phyloP scores from a whole-genome alignment of 2,888 invertebrate species.

The Diarsia rubi region DNA sequence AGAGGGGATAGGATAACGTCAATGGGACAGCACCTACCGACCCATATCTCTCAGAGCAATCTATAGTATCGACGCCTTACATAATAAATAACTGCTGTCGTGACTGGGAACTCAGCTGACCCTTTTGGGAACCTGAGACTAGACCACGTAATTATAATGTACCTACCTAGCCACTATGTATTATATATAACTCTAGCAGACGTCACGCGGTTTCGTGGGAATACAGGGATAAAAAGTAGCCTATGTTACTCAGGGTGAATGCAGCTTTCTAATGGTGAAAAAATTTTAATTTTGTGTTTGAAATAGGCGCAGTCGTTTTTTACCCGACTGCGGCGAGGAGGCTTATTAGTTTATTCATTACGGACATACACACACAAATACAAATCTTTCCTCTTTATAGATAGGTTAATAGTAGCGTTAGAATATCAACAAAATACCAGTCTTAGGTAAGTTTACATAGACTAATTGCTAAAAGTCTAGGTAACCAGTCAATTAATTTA shows the following conservation, averaged over 20 bases:
- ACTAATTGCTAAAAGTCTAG: not conserved
- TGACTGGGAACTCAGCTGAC: slow-evolving; percentile 6
- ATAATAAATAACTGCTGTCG: slow-evolving; percentile 44
- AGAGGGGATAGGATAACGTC: slow-evolving; percentile 28
- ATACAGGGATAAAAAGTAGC: no score
- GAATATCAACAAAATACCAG: not conserved
- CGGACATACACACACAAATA: no score
- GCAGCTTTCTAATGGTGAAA: no score
- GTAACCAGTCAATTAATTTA: not conserved
- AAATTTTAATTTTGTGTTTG: no score
- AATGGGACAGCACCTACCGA: slow-evolving; percentile 39
- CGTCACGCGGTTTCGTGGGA: no score
- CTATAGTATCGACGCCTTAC: slow-evolving; percentile 44
- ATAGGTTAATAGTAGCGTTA: not conserved
- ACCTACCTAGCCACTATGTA: not conserved
- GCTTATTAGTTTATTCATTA: no score
- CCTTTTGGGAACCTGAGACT: not conserved
- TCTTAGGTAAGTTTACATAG: not conserved
- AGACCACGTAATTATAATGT: slow-evolving; percentile 4
- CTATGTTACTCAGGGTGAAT: no score
- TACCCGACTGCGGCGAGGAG: no score
- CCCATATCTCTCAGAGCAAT: slow-evolving; percentile 48
- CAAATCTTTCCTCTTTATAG: no score
- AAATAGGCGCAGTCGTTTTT: no score
- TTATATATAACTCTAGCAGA: no score